Conservation (phyloP, 2,888 invertebrate species). For the Ormyrus thymus region DNA sequence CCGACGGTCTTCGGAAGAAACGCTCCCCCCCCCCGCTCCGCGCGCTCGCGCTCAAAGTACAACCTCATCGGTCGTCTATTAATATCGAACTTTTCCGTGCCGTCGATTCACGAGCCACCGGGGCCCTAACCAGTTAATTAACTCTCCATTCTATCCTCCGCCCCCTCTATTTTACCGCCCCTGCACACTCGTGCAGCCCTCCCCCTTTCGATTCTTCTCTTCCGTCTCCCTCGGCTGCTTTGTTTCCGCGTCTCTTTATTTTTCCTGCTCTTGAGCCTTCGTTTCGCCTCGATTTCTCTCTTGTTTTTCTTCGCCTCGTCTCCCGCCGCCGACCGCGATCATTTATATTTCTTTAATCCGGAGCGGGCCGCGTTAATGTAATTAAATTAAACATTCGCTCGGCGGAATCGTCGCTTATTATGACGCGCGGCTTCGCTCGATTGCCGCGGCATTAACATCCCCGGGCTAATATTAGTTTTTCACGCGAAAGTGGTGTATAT, state of each 20-base stretch:
- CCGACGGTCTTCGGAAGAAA: too few relatives aligned
- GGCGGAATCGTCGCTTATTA: background rate
- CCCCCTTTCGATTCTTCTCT: background rate
- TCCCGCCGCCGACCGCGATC: background rate
- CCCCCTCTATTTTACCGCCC: conserved; percentile 24
- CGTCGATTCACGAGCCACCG: conserved; percentile 19
- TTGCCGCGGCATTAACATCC: background rate
- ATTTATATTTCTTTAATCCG: background rate
- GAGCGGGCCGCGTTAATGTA: conserved; percentile 17
- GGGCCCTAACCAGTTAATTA: conserved; percentile 53
- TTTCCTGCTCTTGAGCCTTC: conserved; percentile 23
- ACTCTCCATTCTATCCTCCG: conserved; percentile 49
- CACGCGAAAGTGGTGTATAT: background rate
- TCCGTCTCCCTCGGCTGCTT: background rate
- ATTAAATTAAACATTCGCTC: conserved; percentile 45
- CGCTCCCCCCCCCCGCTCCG: conserved; percentile 1
- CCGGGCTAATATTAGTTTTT: too few relatives aligned
- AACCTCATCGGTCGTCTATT: conserved; percentile 51
- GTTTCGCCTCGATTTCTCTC: conserved; percentile 10
- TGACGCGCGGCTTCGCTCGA: background rate
- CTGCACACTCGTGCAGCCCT: conserved; percentile 16
- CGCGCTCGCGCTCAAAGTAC: conserved; percentile 26
- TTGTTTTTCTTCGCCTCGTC: background rate
- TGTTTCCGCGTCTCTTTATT: conserved; percentile 30
- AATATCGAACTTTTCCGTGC: conserved; percentile 51